A percentile compares a stretch with the other conserved stretches of the same genome.
These are phyloP conservation scores for Ophthalmolycus amberensis DNA, from an alignment of 2,113 vertebrate genomes.

Conservation along the genomic window DNA sequence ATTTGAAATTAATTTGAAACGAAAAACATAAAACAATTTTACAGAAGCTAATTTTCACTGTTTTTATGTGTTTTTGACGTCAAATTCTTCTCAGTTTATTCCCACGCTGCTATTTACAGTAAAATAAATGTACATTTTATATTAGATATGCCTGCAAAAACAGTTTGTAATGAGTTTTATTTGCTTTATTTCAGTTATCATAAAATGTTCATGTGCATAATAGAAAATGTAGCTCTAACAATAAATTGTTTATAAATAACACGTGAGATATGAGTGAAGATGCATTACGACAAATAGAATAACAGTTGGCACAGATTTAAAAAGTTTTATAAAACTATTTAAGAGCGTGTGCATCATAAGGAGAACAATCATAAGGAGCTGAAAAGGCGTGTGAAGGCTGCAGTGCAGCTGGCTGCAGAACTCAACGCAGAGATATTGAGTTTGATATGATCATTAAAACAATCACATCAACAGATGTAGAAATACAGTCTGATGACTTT, in stretches of 20 bases:
- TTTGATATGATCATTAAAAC: background rate
- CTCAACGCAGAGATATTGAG: background rate
- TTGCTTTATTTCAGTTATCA: background rate
- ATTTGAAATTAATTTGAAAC: background rate
- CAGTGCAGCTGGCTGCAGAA: background rate
- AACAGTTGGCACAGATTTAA: background rate
- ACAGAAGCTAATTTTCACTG: background rate
- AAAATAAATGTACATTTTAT: background rate
- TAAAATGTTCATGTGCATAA: background rate
- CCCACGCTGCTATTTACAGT: background rate
- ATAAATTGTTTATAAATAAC: background rate
- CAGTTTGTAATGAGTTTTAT: background rate
- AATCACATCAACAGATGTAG: background rate
- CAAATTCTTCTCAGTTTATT: background rate
- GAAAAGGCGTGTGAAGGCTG: background rate
- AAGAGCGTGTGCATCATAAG: too few species aligned
- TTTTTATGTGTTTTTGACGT: background rate
- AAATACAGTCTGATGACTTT: background rate
- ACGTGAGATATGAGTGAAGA: background rate
- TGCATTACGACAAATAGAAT: background rate
- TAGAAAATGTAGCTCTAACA: too few species aligned
- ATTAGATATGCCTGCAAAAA: background rate
- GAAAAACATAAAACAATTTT: background rate
- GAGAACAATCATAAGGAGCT: background rate
- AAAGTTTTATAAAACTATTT: background rate